Conservation (phyloP, 2,797 vertebrate genomes). For the Oreonectes daqikongensis region DNA sequence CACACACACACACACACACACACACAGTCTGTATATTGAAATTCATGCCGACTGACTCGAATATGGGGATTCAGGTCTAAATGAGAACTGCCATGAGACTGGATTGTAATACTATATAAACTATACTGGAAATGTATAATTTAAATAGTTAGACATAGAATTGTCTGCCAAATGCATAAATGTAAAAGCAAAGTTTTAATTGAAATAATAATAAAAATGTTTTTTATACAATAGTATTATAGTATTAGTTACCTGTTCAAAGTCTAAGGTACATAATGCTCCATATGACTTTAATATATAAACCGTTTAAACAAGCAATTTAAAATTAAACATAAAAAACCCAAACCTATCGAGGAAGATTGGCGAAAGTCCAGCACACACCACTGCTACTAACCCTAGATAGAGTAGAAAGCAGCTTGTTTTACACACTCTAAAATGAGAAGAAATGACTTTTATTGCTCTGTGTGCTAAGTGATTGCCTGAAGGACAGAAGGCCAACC, state of each 20-base stretch:
- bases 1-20: too few species aligned
- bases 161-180: too few species aligned
- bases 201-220: not conserved
- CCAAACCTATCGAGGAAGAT: too few species aligned
- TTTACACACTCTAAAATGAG: slow-evolving; percentile 42
- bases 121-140: too few species aligned
- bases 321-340: not conserved
- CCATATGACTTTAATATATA: not conserved
- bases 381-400: slow-evolving; percentile 12
- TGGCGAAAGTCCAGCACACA: not conserved
- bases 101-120: too few species aligned
- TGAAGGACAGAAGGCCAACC: slow-evolving; percentile 27
- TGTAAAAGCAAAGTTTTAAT: too few species aligned
- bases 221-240: not conserved
- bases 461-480: slow-evolving; percentile 31
- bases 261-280: not conserved
- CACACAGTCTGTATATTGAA: too few species aligned
- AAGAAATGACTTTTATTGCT: slow-evolving; percentile 41
- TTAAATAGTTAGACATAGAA: too few species aligned
- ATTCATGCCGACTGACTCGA: too few species aligned
- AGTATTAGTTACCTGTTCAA: not conserved
- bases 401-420: slow-evolving; percentile 39
- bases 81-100: too few species aligned
- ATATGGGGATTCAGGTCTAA: too few species aligned
- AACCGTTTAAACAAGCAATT: not conserved